A percentile compares a stretch with the other conserved stretches of the same genome.
Conservation (phyloP, 2,888 invertebrate genomes). For the Coelinius sp. region DNA sequence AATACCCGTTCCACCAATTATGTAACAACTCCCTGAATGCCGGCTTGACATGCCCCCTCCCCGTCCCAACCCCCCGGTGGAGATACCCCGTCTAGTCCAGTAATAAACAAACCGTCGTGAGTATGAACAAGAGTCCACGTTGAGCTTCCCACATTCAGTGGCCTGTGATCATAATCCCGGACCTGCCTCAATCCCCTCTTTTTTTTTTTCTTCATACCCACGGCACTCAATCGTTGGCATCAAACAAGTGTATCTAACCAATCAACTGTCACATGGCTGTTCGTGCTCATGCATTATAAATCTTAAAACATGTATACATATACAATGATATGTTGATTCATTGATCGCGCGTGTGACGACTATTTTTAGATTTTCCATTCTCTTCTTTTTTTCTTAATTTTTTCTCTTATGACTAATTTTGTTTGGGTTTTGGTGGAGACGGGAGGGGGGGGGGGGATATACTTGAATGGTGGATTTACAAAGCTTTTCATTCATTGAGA, state of each 20-base stretch:
- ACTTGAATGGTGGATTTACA: too few species aligned
- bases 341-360: neutral
- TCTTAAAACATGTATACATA: neutral
- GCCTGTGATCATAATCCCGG: constrained; percentile 41
- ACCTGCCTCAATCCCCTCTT: constrained; percentile 47
- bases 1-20: too few species aligned
- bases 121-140: neutral
- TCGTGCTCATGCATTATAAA: constrained; percentile 18
- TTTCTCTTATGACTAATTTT: neutral
- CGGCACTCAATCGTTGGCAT: constrained; percentile 16
- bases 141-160: constrained; percentile 44
- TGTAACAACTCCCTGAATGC: too few species aligned
- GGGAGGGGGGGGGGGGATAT: too few species aligned
- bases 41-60: constrained; percentile 28
- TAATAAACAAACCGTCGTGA: neutral
- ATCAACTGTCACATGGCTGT: constrained; percentile 18
- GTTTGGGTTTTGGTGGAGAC: too few species aligned
- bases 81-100: constrained; percentile 27
- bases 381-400: neutral
- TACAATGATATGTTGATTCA: too few species aligned
- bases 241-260: constrained; percentile 5
- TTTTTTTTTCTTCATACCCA: too few species aligned
- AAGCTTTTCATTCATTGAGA: too few species aligned
- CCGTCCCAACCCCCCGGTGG: constrained; percentile 30
- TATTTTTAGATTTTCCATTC: constrained; percentile 24